A percentile compares a stretch with the other conserved stretches of the same genome.
Evolutionary conservation across 2,113 vertebrate species (phyloP).

Genomic region (Galemys pyrenaicus): DNA sequence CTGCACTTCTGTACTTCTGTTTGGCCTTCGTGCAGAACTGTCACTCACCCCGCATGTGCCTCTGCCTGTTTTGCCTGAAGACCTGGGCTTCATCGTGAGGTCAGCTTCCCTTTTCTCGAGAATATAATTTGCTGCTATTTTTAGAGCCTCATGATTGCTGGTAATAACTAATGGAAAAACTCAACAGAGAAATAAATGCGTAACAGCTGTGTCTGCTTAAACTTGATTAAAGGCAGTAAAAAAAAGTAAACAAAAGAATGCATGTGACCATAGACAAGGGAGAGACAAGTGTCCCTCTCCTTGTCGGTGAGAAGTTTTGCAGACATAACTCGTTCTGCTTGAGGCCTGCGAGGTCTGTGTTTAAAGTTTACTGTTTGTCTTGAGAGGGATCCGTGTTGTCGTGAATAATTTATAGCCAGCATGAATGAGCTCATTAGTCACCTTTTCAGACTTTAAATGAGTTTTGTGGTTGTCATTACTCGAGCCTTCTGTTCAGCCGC

Average conservation of each 20-base stretch:
- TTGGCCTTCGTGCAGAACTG: slow-evolving; percentile 11
- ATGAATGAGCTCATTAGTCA: slow-evolving; percentile 90
- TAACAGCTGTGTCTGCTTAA: slow-evolving; percentile 84
- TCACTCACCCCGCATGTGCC: slow-evolving; percentile 45
- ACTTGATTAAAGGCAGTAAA: slow-evolving; percentile 80
- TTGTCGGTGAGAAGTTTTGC: slow-evolving; percentile 64
- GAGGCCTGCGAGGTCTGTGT: slow-evolving; percentile 75
- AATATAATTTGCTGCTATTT: slow-evolving; percentile 84
- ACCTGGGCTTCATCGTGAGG: slow-evolving; percentile 81
- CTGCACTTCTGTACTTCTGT: slow-evolving; percentile 24
- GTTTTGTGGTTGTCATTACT: slow-evolving; percentile 86
- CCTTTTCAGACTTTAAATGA: slow-evolving; percentile 90
- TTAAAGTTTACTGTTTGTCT: slow-evolving; percentile 87
- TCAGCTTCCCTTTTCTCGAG: slow-evolving; percentile 83
- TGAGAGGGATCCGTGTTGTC: slow-evolving; percentile 84
- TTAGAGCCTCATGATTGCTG: slow-evolving; percentile 79
- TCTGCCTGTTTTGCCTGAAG: slow-evolving; percentile 74
- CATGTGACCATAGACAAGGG: slow-evolving; percentile 69
- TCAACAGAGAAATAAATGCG: slow-evolving; percentile 77
- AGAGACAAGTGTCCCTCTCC: slow-evolving; percentile 49
- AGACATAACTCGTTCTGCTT: slow-evolving; percentile 37
- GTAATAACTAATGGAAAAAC: slow-evolving; percentile 79
- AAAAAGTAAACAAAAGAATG: slow-evolving; percentile 65
- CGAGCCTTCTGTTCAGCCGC: slow-evolving; percentile 81
- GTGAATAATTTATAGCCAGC: slow-evolving; percentile 89